Percentiles rank a stretch among this genome's conserved stretches.
Evolutionary conservation across 1,140 invertebrate species (phyloP).

Genomic region (Battus philenor): DNA sequence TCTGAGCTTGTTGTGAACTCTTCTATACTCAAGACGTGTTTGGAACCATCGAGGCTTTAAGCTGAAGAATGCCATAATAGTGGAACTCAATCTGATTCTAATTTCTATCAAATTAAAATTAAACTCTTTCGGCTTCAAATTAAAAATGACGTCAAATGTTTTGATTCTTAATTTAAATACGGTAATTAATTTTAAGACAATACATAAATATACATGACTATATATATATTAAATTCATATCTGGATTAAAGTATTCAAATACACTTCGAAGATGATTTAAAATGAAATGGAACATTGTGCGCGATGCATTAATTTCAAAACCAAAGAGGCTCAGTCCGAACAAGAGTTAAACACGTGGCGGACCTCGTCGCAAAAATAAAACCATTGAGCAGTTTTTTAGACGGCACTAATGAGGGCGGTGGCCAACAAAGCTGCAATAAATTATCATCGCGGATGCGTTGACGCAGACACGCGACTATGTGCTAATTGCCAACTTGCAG

Average conservation of each 20-base stretch:
- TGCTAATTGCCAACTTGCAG: slow-evolving; percentile 35
- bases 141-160: no score
- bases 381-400: slow-evolving; percentile 6
- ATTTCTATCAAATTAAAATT: no score
- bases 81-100: no score
- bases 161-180: no score
- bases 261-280: neutral
- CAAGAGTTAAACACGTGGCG: neutral
- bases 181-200: no score
- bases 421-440: slow-evolving; percentile 36
- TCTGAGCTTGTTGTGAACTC: no score
- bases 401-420: slow-evolving; percentile 37
- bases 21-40: no score
- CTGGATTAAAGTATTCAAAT: neutral
- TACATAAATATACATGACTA: neutral
- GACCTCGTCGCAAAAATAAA: slow-evolving; percentile 5
- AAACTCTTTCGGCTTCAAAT: no score
- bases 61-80: no score
- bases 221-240: neutral
- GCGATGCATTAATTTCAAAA: neutral
- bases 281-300: neutral
- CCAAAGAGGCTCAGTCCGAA: neutral
- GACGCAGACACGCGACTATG: slow-evolving; percentile 36
- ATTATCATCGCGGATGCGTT: slow-evolving; percentile 41
- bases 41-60: no score